These are phyloP conservation scores for Mormyrops boulengeri DNA, from an alignment of 2,797 vertebrate species.

Conservation along the genomic window DNA sequence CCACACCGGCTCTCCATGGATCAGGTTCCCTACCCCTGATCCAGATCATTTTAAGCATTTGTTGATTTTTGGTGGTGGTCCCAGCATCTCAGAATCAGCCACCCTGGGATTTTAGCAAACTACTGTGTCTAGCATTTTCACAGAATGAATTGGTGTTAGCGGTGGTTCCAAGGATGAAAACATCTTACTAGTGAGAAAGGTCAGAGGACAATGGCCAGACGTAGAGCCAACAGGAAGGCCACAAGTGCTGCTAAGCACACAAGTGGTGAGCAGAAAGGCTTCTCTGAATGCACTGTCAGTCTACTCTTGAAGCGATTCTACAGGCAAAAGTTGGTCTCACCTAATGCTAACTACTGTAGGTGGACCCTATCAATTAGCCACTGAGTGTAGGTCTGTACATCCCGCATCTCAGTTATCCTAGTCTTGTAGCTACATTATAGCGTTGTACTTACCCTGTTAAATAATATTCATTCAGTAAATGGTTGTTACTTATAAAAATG, in stretches of 20 bases:
- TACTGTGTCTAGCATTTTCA: neutral
- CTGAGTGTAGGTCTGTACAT: neutral
- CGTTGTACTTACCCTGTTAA: neutral
- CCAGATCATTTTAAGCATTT: neutral
- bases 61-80: neutral
- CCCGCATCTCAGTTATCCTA: neutral
- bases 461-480: neutral
- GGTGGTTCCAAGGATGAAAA: neutral
- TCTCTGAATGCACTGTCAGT: neutral
- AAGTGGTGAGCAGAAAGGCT: neutral
- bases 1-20: neutral
- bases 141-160: neutral
- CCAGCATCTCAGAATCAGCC: neutral
- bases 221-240: neutral
- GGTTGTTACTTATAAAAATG: neutral
- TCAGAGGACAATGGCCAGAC: neutral
- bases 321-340: neutral
- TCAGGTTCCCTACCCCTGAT: neutral
- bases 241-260: neutral
- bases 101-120: neutral
- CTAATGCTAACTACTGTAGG: neutral
- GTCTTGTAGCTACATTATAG: neutral
- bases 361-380: neutral
- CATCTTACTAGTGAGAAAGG: neutral
- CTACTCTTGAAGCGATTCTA: neutral